phyloP scores from a whole-genome alignment of 2,888 invertebrate species.

The Polia nebulosa region DNA sequence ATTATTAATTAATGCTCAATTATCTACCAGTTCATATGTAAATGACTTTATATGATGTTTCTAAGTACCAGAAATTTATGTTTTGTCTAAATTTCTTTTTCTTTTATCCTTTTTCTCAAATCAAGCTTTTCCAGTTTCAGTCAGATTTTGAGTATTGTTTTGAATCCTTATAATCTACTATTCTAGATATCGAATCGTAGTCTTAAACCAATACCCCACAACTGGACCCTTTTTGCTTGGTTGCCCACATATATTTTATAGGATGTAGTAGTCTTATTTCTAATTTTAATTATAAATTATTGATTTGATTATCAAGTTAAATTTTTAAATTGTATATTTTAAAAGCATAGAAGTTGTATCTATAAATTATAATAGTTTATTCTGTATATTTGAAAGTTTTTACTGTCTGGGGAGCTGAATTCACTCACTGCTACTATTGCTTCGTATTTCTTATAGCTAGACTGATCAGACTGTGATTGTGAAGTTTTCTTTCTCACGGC shows the following conservation, averaged over 20 bases:
- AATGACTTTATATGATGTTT: no score
- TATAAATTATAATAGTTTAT: conserved; percentile 89
- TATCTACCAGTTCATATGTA: no score
- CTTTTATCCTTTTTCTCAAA: no score
- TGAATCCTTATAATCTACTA: no score
- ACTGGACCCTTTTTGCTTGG: no score
- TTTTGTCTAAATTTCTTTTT: no score
- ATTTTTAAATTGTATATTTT: conserved; percentile 87
- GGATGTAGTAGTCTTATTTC: conserved; percentile 84
- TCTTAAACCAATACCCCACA: no score
- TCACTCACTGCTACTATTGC: conserved; percentile 82
- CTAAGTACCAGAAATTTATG: no score
- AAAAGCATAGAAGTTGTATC: conserved; percentile 84
- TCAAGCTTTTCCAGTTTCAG: no score
- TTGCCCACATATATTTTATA: conserved; percentile 83
- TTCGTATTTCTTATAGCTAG: conserved; percentile 81
- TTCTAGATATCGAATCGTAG: no score
- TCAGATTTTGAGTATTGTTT: no score
- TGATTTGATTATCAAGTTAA: conserved; percentile 81
- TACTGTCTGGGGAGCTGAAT: conserved; percentile 83
- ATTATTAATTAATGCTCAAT: no score
- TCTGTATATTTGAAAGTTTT: conserved; percentile 90
- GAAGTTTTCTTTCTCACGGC: conserved; percentile 79
- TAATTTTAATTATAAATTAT: conserved; percentile 87
- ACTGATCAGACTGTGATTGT: conserved; percentile 89